Evolutionary conservation across 2,113 vertebrate genomes (phyloP).

Genomic region (Trogon surrucura): DNA sequence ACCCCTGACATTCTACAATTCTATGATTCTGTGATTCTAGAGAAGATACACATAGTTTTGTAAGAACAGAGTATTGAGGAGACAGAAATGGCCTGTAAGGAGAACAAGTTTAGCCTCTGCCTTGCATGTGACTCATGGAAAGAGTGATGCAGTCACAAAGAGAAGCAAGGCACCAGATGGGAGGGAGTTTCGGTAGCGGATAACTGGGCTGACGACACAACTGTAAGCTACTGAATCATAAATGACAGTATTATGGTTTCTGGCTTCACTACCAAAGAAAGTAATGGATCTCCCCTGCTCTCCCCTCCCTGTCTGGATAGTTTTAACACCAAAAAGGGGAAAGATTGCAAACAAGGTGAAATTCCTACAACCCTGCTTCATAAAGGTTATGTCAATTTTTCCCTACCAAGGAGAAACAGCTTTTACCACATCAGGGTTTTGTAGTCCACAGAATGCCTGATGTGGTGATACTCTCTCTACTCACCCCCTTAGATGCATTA

Average conservation of each 20-base stretch:
- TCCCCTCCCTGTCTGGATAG: background rate
- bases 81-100: background rate
- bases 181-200: background rate
- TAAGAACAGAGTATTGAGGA: background rate
- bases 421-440: background rate
- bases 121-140: background rate
- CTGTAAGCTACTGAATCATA: background rate
- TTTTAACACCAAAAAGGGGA: background rate
- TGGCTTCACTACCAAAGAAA: background rate
- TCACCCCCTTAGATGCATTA: background rate
- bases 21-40: background rate
- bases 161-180: background rate
- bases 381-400: background rate
- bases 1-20: too few relatives aligned
- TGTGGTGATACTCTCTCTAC: rapidly evolving
- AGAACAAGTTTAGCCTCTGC: background rate
- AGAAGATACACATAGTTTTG: background rate
- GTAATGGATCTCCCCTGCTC: rapidly evolving
- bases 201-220: background rate
- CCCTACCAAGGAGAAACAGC: background rate
- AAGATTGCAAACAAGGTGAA: background rate
- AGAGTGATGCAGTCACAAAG: rapidly evolving
- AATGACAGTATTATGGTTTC: background rate
- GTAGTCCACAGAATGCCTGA: background rate
- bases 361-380: background rate